Percentiles rank a stretch among this genome's conserved stretches.
phyloP scores from a whole-genome alignment of 2,113 vertebrate species.

The Diphyllodes magnificus region DNA sequence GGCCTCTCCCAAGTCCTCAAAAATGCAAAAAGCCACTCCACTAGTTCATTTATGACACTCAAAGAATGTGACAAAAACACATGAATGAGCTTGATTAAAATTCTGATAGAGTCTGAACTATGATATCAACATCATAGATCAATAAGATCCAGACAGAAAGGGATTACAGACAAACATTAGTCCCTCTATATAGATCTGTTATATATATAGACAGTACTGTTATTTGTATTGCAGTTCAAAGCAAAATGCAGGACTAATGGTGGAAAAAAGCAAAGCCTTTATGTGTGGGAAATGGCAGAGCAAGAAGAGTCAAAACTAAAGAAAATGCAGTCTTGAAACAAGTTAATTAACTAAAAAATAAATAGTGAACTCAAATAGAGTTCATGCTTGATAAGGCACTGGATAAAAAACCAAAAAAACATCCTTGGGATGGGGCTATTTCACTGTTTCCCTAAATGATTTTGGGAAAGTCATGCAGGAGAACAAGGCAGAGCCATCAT shows the following conservation, averaged over 20 bases:
- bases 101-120: neutral
- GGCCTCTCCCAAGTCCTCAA: no score
- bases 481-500: neutral
- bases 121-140: neutral
- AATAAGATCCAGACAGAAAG: neutral
- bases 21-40: no score
- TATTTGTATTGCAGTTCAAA: neutral
- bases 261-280: neutral
- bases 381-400: neutral
- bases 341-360: neutral
- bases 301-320: neutral
- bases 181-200: neutral
- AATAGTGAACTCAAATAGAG: neutral
- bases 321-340: neutral
- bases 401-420: neutral
- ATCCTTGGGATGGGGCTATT: neutral
- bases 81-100: neutral
- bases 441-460: neutral
- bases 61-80: neutral
- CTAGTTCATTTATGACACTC: no score
- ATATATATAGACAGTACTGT: neutral
- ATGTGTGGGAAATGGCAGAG: neutral
- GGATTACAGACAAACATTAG: neutral
- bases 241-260: neutral
- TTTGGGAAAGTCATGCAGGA: neutral